Base-by-base conservation (phyloP, 2,113 vertebrate genomes). In the Papio anubis region DNA sequence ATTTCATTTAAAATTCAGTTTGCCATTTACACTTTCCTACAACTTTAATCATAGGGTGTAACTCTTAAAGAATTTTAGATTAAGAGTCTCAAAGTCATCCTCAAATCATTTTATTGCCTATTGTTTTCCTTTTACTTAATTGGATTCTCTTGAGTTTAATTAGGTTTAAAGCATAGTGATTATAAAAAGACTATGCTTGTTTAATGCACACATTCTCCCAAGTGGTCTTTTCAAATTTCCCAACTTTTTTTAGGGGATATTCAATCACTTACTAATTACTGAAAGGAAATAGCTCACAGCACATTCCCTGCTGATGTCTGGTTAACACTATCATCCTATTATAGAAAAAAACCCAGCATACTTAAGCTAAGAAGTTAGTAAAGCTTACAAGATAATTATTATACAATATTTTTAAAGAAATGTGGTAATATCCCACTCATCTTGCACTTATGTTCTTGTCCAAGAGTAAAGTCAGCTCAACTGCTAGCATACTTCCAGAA, bases 101-200 rank as follows among this genome's bases (percentile, higher is more conserved):
- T 61, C 72, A 94, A 94, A 93, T 94, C 45, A 79, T 91, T 96
- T 78, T 84, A 95, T 79, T 90, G 5, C 55, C 93, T 90, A 61
- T 82, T 97, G 59, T 93, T 92, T 96, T 43, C 13, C 45, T 5
- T 91, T 95, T n/a, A 94, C 78, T 93, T 96, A 94, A 97, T 97
- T 94, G 89, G 86, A 97, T 95, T 97, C 90, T 96, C 61, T 76
- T 68, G 78, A 96, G 91, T 95, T 98, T 97, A 97, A 98, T 98
- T 97, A 96, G 81, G 32, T 94, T 97, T 91, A 94, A 98, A 91
- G 79, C 73, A 91, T 50, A 96, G 93, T 96, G 98, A 97, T 97
- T 97, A 95, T 97, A 81, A 84, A 94, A 96, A 90, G 76, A 66
- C 94, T 84, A 82, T 64, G 50, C 23, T 78, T 97, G 61, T 59